A percentile compares a stretch with the other conserved stretches of the same genome.
These are phyloP conservation scores for Lochmaea crataegi DNA, from an alignment of 2,888 invertebrate species.

Conservation along the genomic window DNA sequence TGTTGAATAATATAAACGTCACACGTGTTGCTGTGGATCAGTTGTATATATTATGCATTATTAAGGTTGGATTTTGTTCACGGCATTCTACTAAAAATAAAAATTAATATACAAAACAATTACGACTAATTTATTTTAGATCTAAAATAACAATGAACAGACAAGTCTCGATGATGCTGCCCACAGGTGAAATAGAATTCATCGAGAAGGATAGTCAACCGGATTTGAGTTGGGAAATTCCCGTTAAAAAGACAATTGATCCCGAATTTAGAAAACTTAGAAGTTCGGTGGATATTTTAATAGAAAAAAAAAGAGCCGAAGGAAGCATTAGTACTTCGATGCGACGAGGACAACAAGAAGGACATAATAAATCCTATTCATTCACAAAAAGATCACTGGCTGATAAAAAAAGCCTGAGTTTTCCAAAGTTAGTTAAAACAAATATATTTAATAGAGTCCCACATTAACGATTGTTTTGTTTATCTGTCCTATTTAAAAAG, in stretches of 20 bases:
- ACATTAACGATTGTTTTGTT: too few relatives aligned
- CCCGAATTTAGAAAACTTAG: neutral
- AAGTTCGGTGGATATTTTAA: neutral
- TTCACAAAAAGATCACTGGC: too few relatives aligned
- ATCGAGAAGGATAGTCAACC: neutral
- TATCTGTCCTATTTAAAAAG: too few relatives aligned
- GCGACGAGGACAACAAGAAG: neutral
- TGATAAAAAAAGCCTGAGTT: too few relatives aligned
- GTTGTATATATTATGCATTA: too few relatives aligned
- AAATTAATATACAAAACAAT: too few relatives aligned
- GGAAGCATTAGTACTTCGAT: neutral
- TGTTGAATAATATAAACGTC: too few relatives aligned
- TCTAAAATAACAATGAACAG: neutral
- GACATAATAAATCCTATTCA: too few relatives aligned
- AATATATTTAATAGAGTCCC: too few relatives aligned
- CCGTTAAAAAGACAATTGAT: neutral
- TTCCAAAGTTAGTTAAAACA: neutral
- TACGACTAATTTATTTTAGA: neutral
- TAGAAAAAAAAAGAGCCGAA: neutral
- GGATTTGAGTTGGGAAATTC: neutral
- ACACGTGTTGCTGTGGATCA: too few relatives aligned
- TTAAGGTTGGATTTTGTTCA: too few relatives aligned
- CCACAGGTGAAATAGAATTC: neutral
- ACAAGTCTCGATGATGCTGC: neutral
- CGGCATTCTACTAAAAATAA: too few relatives aligned